These are phyloP conservation scores for Epinotia nisella DNA, from an alignment of 2,888 invertebrate genomes.

Conservation along the genomic window DNA sequence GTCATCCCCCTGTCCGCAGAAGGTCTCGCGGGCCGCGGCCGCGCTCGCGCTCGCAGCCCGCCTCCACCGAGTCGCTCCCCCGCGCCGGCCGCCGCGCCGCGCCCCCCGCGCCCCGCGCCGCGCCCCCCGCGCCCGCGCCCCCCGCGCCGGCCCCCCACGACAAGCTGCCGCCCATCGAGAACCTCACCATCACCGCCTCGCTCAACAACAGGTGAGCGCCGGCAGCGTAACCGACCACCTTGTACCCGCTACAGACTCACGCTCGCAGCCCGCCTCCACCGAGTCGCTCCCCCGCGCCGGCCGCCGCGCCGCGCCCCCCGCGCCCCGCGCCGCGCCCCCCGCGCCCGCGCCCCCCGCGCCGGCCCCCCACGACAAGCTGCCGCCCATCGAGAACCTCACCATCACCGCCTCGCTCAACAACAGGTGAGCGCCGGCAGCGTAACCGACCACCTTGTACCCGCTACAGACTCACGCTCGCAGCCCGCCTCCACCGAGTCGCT, in stretches of 20 bases:
- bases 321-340: too few relatives aligned
- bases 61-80: slow-evolving; percentile 67
- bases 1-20: slow-evolving; percentile 50
- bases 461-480: too few relatives aligned
- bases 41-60: slow-evolving; percentile 75
- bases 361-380: too few relatives aligned
- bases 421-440: slow-evolving; percentile 60
- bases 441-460: too few relatives aligned
- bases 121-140: slow-evolving; percentile 60
- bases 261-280: too few relatives aligned
- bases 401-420: slow-evolving; percentile 68
- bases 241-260: too few relatives aligned
- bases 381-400: slow-evolving; percentile 72
- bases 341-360: too few relatives aligned
- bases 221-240: too few relatives aligned
- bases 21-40: slow-evolving; percentile 63
- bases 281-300: too few relatives aligned
- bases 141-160: too few relatives aligned
- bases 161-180: slow-evolving; percentile 70
- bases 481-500: too few relatives aligned
- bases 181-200: slow-evolving; percentile 70
- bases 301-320: too few relatives aligned
- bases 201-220: slow-evolving; percentile 66
- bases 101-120: slow-evolving; percentile 54
- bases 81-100: slow-evolving; percentile 69